phyloP scores from a whole-genome alignment of 2,113 vertebrate genomes.

The Echinops telfairi region DNA sequence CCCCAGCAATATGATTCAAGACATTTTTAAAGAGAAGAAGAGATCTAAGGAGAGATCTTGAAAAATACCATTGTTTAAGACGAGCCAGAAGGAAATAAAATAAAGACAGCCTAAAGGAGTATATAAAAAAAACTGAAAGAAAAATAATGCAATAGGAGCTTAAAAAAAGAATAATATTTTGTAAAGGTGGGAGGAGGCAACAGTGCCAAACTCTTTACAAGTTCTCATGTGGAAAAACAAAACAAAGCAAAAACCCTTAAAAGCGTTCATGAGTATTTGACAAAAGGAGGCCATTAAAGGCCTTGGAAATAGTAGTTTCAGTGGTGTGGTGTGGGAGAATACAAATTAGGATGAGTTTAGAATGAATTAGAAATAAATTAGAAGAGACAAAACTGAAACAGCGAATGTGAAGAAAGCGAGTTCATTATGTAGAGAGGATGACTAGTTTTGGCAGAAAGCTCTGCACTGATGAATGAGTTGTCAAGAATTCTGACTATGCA shows the following conservation, averaged over 20 bases:
- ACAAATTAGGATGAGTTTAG: conserved; percentile 36
- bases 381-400: conserved; percentile 66
- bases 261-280: background rate
- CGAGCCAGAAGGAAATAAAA: background rate
- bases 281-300: conserved; percentile 34
- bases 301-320: conserved; percentile 29
- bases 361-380: conserved; percentile 66
- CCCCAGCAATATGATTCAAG: background rate
- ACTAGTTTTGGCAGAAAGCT: background rate
- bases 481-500: conserved; percentile 59
- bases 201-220: background rate
- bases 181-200: background rate
- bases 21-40: background rate
- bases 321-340: conserved; percentile 27
- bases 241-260: background rate
- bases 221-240: background rate
- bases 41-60: background rate
- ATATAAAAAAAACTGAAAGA: background rate
- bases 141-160: background rate
- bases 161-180: background rate
- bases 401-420: conserved; percentile 39
- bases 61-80: background rate
- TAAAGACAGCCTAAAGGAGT: background rate
- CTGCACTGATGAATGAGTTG: conserved; percentile 41
- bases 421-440: conserved; percentile 13